Base-by-base conservation (phyloP, 2,113 vertebrate genomes). In the Bufo bufo region DNA sequence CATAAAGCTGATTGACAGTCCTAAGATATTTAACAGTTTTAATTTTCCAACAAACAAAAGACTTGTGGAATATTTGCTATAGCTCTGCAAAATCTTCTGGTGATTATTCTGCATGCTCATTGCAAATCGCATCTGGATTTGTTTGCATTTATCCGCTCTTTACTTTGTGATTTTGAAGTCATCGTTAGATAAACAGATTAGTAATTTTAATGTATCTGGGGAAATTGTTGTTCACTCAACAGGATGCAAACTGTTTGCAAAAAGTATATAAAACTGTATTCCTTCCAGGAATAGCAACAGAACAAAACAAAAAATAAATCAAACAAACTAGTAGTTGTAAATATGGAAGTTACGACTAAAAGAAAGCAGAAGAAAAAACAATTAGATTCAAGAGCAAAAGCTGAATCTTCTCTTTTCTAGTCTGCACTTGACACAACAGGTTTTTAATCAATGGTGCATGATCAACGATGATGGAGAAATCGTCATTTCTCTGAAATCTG, bases 401-500 rank as follows among this genome's bases (percentile, higher is more conserved):
- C 72, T 75, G 45, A 75, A 20, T 45, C 16, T 69, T 84, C 49
- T 12, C 20, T 13, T 54, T 71, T 84, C 2, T 13, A 71, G 50
- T 71, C 85, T 71, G 9, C 6, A 8, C 61, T n/a, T 19, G 6
- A 80, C 61, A 69, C 43, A 58, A 45, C 20, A 20, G 49, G 69
- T 49, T 84, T 84, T 77, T 84, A 77, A 88, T 88, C 81, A 89
- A 52, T 88, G 83, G 63, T 20, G 58, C 13, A 23, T 84, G 72
- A 89, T 89, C 82, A 78, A 77, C 47, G 71, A 63, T 88, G 71
- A 66, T 84, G 50, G 71, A 33, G 50, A 89, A 78, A 84, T 66
- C 75, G 82, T 84, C 82, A 84, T 84, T 89, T 89, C 74, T 77
- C 82, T 84, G 87, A 89, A 89, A 89, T 78, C 47, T 74, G 84